These are phyloP conservation scores for Conus ventricosus DNA, from an alignment of 1,140 invertebrate genomes.

Conservation along the genomic window DNA sequence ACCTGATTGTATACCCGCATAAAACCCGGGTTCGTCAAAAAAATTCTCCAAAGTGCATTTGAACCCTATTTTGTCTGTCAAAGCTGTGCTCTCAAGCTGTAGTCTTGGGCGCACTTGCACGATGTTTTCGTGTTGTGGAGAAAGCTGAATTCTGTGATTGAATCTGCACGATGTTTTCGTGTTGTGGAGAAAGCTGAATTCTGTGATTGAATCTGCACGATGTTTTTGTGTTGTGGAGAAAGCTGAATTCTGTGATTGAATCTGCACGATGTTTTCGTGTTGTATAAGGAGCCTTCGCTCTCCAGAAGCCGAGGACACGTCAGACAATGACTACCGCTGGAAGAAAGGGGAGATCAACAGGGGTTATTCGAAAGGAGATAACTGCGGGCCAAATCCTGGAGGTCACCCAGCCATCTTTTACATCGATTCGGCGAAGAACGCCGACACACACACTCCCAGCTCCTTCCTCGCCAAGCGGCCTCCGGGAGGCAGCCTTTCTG, in stretches of 20 bases:
- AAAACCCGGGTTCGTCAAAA: no score
- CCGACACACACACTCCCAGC: neutral
- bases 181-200: no score
- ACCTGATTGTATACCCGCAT: no score
- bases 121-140: no score
- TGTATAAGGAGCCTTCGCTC: neutral
- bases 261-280: neutral
- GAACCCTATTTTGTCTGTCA: no score
- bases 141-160: no score
- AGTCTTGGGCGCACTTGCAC: no score
- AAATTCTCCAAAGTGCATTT: no score
- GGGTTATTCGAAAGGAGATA: neutral
- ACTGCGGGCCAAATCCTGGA: neutral
- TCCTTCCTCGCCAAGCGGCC: neutral
- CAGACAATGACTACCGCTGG: neutral
- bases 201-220: neutral
- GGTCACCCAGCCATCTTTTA: neutral
- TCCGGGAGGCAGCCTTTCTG: neutral
- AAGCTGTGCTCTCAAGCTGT: no score
- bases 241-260: no score
- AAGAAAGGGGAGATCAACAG: neutral
- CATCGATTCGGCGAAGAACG: constrained; percentile 11
- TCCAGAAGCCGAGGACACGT: neutral
- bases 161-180: no score
- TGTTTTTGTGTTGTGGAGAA: neutral